Conservation (phyloP, 2,797 vertebrate species). For the Cheirogaleus major region DNA sequence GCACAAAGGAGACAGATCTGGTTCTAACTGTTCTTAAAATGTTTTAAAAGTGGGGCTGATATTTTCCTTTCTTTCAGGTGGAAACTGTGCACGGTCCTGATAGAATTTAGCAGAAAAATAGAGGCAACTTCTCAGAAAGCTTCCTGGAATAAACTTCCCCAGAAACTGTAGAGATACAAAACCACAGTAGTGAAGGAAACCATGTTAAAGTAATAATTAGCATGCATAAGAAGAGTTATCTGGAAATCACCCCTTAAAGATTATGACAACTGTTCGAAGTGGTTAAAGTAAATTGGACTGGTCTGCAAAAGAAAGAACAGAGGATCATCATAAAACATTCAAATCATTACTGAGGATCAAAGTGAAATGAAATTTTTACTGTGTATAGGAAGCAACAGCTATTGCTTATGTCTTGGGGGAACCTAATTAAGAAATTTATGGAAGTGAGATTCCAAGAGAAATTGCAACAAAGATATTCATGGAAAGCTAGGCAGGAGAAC, state of each 20-base stretch:
- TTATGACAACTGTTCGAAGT: neutral
- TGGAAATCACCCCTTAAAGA: conserved; percentile 10
- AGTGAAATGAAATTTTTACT: neutral
- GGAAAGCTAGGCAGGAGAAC: neutral
- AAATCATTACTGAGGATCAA: neutral
- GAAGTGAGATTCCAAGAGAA: neutral
- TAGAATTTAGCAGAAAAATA: neutral
- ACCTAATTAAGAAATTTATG: conserved; percentile 3
- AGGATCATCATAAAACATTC: conserved; percentile 14
- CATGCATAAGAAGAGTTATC: neutral
- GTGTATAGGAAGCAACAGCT: neutral
- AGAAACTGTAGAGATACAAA: neutral
- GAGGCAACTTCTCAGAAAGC: neutral
- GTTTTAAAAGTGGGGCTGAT: neutral
- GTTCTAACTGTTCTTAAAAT: neutral
- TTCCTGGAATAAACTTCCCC: neutral
- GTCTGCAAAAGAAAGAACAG: neutral
- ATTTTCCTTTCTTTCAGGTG: neutral
- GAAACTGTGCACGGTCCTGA: neutral
- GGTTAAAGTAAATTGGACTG: conserved; percentile 18
- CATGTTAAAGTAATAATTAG: neutral
- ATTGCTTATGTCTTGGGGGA: neutral
- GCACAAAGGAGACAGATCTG: neutral
- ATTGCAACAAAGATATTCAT: neutral
- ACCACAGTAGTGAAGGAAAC: neutral